Base-by-base conservation (phyloP, 2,113 vertebrate genomes). In the Blennius ocellaris region DNA sequence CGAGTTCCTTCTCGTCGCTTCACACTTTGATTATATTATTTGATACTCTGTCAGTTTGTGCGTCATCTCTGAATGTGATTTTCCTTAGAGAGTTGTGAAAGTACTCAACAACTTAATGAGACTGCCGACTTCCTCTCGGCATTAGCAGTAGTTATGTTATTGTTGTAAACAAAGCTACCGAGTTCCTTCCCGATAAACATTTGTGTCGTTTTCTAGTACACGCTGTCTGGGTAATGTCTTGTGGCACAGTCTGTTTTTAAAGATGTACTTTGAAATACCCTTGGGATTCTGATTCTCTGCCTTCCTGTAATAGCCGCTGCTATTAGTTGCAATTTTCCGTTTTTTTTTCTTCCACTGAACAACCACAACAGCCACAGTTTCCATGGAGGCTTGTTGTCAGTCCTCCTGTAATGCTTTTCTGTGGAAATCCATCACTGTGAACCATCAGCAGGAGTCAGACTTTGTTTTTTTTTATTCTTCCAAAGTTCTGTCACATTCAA, bases 261-360 rank as follows among this genome's bases (percentile, higher is more conserved):
- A 30, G 21, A 30, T 30, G 21, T 30, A 30, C 21, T 30, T 30
- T 6, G 30, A 48, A 38, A 59, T 55, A 1, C 11, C 15, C 11
- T 30, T 30, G 10, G 41, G 11, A 39, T 43, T 1, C 3, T 11
- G 5, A 39, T 52, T 39, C 39, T 52, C 7, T 8, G 41, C 30
- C 14, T 73, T 48, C 36, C 37, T 38, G 21, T 41, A 63, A 57
- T 1, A 41, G 36, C 51, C 10, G 11, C 30, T 43, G 21, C 9
- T 37, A 66, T 65, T 69, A 21, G 49, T 48, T 59, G 38, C 47
- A 58, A 1, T 57, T 53, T 30, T 30, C 21, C 21, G 4, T 30
- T 30, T 30, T 30, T 2, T 30, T 30, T 30, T n/a, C n/a, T 2
- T 30, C 21, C 21, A 30, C 2, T 30, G 21, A 30, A 30, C 4